Evolutionary conservation across 2,113 vertebrate species (phyloP).

Genomic region (Hemiscyllium ocellatum): DNA sequence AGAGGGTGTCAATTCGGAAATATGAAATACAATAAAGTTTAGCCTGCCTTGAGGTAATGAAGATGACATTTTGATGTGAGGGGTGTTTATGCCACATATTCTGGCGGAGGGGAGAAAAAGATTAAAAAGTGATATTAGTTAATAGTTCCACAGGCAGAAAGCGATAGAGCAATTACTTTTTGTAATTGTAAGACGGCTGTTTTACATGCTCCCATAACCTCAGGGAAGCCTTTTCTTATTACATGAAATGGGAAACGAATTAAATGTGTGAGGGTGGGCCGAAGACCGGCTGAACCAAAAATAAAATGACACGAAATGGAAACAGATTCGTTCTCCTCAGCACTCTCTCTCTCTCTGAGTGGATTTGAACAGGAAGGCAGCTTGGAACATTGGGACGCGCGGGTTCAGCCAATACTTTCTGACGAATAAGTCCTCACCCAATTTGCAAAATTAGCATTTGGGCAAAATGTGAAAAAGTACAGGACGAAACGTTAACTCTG

Average conservation of each 20-base stretch:
- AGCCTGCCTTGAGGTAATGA: constrained; percentile 81
- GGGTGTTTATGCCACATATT: constrained; percentile 69
- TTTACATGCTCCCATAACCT: constrained; percentile 80
- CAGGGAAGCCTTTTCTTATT: constrained; percentile 91
- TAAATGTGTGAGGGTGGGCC: constrained; percentile 96
- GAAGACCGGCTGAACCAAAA: constrained; percentile 69
- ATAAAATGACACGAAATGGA: constrained; percentile 59
- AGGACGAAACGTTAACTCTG: no score
- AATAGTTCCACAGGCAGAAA: constrained; percentile 68
- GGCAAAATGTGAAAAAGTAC: no score
- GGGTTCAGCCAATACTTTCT: background rate
- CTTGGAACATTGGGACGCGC: no score
- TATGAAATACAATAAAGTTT: constrained; percentile 98
- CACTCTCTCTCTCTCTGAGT: background rate
- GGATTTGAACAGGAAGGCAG: background rate
- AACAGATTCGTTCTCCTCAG: constrained; percentile 64
- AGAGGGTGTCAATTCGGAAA: constrained; percentile 98
- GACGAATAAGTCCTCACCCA: background rate
- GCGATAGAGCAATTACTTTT: constrained; percentile 91
- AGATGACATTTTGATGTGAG: constrained; percentile 73
- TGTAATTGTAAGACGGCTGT: constrained; percentile 77
- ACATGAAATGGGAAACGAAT: constrained; percentile 98
- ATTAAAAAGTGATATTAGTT: constrained; percentile 79
- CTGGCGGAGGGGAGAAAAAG: constrained; percentile 61
- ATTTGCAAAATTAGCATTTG: no score